A percentile compares a stretch with the other conserved stretches of the same genome.
Evolutionary conservation across 2,113 vertebrate species (phyloP).

Genomic region (Ardeotis arabs): DNA sequence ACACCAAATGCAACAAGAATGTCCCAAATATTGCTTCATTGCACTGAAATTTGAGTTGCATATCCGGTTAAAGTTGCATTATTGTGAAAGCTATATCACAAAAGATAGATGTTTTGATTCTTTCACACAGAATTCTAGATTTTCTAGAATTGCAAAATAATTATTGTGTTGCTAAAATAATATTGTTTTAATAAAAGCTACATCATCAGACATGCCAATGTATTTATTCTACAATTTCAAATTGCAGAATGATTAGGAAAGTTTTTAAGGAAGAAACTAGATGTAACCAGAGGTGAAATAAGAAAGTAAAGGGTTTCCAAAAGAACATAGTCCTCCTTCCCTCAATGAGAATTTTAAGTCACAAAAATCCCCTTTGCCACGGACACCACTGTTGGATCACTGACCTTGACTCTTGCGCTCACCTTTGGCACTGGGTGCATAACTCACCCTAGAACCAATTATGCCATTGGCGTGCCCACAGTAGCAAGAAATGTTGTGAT

Average conservation of each 20-base stretch:
- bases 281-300: not conserved
- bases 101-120: not conserved
- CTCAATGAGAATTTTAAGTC: not conserved
- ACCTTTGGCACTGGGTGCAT: not conserved
- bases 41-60: not conserved
- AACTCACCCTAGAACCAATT: not conserved
- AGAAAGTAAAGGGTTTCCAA: not conserved
- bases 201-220: accelerated
- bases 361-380: not conserved
- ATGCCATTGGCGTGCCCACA: not conserved
- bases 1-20: not conserved
- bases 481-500: not conserved
- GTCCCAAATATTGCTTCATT: not conserved
- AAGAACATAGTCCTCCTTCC: not conserved
- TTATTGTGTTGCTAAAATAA: not conserved
- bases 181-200: not conserved
- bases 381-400: not conserved
- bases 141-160: not conserved
- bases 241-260: not conserved
- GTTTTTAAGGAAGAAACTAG: not conserved
- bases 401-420: conserved; percentile 13
- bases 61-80: not conserved
- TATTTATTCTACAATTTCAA: not conserved
- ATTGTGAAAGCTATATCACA: not conserved
- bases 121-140: not conserved